Evolutionary conservation across 2,888 invertebrate genomes (phyloP).

Genomic region (Torymus auratus): DNA sequence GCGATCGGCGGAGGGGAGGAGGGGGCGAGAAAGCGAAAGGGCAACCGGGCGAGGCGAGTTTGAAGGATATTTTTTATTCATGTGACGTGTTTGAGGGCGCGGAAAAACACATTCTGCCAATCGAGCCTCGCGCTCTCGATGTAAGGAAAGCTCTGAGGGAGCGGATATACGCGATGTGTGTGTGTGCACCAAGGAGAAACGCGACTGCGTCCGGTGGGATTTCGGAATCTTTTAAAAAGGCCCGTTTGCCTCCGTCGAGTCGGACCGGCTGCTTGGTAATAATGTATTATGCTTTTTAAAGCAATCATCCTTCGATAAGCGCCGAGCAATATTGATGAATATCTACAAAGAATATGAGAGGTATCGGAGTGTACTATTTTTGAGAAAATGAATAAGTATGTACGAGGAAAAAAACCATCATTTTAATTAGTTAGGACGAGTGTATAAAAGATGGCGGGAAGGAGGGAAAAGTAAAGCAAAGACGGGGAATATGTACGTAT

Average conservation of each 20-base stretch:
- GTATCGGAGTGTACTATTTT: too few species aligned
- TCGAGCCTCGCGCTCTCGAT: constrained; percentile 58
- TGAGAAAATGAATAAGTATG: too few species aligned
- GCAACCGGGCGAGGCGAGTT: constrained; percentile 60
- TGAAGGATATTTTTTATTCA: constrained; percentile 76
- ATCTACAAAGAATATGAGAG: too few species aligned
- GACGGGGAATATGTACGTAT: not conserved
- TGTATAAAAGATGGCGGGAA: too few species aligned
- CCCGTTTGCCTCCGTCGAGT: not conserved
- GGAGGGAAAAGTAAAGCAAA: too few species aligned
- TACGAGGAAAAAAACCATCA: too few species aligned
- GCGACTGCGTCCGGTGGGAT: constrained; percentile 34
- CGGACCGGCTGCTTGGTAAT: too few species aligned
- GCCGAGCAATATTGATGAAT: too few species aligned
- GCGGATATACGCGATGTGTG: constrained; percentile 26
- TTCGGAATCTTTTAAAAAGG: constrained; percentile 27
- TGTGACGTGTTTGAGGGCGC: constrained; percentile 75
- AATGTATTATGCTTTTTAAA: too few species aligned
- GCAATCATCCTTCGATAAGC: too few species aligned
- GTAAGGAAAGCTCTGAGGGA: too few species aligned
- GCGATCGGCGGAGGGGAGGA: constrained; percentile 22
- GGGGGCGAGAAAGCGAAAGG: not conserved
- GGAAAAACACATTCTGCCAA: constrained; percentile 74
- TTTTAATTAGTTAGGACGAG: too few species aligned
- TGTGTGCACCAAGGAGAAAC: not conserved